Conservation (phyloP, 2,888 invertebrate species). For the Dicranocentrus wangi region DNA sequence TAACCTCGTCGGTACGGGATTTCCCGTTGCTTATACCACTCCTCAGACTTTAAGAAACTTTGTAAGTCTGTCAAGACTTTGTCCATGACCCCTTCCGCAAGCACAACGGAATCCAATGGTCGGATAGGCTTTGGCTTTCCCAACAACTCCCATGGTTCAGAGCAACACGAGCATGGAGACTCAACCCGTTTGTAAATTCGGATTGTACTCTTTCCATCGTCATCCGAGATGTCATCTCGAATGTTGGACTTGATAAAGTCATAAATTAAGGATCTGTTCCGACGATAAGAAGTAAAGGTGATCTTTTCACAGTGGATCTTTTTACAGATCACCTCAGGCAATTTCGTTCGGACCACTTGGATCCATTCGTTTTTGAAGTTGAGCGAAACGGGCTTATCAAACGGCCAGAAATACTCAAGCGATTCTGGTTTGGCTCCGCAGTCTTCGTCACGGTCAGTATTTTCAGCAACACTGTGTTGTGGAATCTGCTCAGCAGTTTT, state of each 20-base stretch:
- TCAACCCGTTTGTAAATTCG: slow-evolving; percentile 33
- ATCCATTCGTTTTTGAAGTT: slow-evolving; percentile 36
- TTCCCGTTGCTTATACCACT: slow-evolving; percentile 58
- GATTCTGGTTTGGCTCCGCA: not conserved
- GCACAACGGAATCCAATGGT: slow-evolving; percentile 27
- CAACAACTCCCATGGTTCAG: slow-evolving; percentile 39
- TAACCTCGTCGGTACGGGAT: slow-evolving; percentile 64
- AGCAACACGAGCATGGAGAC: slow-evolving; percentile 7
- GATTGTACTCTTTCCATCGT: not conserved
- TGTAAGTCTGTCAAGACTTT: slow-evolving; percentile 39
- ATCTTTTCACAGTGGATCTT: slow-evolving; percentile 32
- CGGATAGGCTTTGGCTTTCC: slow-evolving; percentile 31
- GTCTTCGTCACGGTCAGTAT: not conserved
- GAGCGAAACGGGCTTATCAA: not conserved
- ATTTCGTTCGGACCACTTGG: not conserved
- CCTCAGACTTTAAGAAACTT: slow-evolving; percentile 29
- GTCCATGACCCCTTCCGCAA: slow-evolving; percentile 30
- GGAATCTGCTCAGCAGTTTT: not conserved
- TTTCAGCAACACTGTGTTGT: not conserved
- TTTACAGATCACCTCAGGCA: not conserved
- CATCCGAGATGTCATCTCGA: not conserved
- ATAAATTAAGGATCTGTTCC: slow-evolving; percentile 29
- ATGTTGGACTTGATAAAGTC: slow-evolving; percentile 33
- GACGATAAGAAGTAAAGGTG: slow-evolving; percentile 14
- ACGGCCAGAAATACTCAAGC: slow-evolving; percentile 4